Conservation (phyloP, 2,113 vertebrate genomes). For the Malurus alboscapulatus region DNA sequence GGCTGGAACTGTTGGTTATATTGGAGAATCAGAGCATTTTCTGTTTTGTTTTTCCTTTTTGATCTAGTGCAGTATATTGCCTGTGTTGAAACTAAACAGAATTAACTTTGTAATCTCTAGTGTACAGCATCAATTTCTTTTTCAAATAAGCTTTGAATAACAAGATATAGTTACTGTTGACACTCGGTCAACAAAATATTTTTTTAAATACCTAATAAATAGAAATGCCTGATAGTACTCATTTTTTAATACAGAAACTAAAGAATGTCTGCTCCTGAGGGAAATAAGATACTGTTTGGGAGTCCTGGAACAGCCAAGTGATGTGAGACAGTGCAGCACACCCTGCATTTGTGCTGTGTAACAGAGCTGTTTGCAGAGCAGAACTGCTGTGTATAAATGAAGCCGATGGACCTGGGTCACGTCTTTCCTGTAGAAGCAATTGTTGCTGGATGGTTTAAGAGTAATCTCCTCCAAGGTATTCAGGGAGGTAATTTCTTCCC, state of each 20-base stretch:
- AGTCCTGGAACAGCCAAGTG: not conserved
- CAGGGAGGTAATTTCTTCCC: not conserved
- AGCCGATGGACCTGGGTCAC: not conserved
- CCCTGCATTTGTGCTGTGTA: not conserved
- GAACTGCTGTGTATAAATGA: not conserved
- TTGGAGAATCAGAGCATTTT: not conserved
- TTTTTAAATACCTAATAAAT: not conserved
- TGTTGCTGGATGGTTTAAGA: not conserved
- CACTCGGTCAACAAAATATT: not conserved
- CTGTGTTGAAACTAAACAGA: not conserved
- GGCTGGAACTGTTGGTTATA: not conserved
- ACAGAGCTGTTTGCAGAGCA: not conserved
- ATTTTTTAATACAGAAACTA: not conserved
- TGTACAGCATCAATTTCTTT: not conserved
- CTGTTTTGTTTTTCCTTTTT: conserved; percentile 4
- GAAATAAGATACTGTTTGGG: not conserved
- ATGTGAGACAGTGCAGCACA: not conserved
- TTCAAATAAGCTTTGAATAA: not conserved
- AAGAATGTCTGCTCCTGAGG: not conserved
- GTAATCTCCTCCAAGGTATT: not conserved
- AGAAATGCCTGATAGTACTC: not conserved
- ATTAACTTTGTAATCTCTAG: not conserved
- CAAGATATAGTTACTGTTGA: not conserved
- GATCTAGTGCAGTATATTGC: not conserved
- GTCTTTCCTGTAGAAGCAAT: not conserved